Evolutionary conservation across 2,113 vertebrate species (phyloP).

Genomic region (Menura novaehollandiae): DNA sequence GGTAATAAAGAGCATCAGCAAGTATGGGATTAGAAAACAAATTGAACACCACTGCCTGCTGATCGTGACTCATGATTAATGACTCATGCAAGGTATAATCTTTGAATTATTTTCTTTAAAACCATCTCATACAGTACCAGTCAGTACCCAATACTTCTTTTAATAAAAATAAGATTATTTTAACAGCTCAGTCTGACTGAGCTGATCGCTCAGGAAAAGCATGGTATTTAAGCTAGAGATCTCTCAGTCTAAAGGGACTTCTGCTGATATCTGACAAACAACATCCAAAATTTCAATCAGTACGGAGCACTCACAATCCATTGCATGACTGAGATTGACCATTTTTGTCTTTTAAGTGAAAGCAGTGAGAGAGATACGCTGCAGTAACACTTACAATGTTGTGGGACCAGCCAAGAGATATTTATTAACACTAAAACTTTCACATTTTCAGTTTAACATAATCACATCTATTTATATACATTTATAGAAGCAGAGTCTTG

Average conservation of each 20-base stretch:
- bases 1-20: constrained; percentile 35
- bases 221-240: background rate
- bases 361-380: background rate
- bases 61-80: constrained; percentile 52
- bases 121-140: background rate
- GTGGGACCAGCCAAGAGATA: background rate
- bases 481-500: background rate
- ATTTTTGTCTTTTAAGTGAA: background rate
- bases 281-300: background rate
- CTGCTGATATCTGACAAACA: background rate
- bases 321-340: background rate
- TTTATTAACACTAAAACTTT: background rate
- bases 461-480: background rate
- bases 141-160: background rate
- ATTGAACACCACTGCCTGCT: constrained; percentile 43
- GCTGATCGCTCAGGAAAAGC: background rate
- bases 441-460: background rate
- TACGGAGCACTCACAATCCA: background rate
- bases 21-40: constrained; percentile 14
- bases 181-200: background rate
- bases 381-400: background rate
- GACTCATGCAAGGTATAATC: constrained; percentile 34
- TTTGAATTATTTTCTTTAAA: constrained; percentile 6
- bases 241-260: background rate
- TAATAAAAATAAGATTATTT: background rate